These are phyloP conservation scores for Guaruba guarouba DNA, from an alignment of 2,113 vertebrate genomes.

Conservation along the genomic window DNA sequence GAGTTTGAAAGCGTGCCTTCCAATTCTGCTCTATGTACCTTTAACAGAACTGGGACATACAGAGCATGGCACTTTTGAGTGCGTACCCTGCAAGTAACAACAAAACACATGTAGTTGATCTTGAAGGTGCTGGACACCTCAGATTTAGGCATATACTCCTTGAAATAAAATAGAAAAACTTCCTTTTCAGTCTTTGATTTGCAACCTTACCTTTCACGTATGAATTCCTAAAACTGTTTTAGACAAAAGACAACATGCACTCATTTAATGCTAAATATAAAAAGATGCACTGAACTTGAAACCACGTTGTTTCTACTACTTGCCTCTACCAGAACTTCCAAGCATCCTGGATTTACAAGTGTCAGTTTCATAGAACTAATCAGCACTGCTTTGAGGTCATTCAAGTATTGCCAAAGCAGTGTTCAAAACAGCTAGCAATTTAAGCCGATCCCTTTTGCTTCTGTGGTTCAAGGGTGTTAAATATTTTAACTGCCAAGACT, in stretches of 20 bases:
- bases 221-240: background rate
- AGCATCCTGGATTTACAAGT: background rate
- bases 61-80: background rate
- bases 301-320: background rate
- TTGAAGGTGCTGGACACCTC: background rate
- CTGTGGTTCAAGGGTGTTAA: background rate
- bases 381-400: background rate
- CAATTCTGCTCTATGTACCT: background rate
- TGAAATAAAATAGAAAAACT: background rate
- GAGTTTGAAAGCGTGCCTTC: background rate
- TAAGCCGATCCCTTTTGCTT: background rate
- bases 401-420: background rate
- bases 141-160: background rate
- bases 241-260: background rate
- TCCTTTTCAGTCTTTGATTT: background rate
- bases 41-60: background rate
- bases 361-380: background rate
- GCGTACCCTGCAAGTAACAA: background rate
- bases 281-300: background rate
- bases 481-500: background rate
- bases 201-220: background rate
- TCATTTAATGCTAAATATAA: background rate
- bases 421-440: background rate
- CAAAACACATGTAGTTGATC: rapidly evolving
- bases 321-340: background rate